Base-by-base conservation (phyloP, 2,888 invertebrate genomes). In the Nomada ferruginata region DNA sequence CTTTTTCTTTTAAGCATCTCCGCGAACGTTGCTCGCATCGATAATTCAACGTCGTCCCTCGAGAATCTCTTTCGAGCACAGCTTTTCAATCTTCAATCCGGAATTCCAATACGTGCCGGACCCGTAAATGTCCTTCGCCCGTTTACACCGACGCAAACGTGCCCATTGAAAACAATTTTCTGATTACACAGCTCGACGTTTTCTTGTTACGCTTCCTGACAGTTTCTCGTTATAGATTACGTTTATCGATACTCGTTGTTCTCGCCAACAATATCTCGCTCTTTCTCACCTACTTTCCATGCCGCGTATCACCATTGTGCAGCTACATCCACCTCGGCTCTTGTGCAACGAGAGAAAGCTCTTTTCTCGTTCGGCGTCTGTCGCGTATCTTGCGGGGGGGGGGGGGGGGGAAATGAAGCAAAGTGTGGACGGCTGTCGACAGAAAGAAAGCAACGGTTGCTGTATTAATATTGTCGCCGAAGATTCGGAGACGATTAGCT, bases 1-100 rank as follows among this genome's bases (percentile, higher is more conserved):
- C 59, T 66, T 55, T 52, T 55, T 78, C 64, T 59, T 52, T 52
- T 36, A 66, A 75, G 52, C 69, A 29, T 65, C 64, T 55, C 23
- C 52, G 11, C 63, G 79, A 82, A 77, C 64, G 73, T 63, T n/a
- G 71, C 50, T 77, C 66, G 84, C 77, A 77, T 86, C 86, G 87
- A 84, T 86, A 86, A 86, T 86, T 79, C 82, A 79, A 60, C 66
- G 36, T 29, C 68, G 66, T 69, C 75, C 71, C 80, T 78, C 71
- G 64, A 84, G 86, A 86, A 81, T 84, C 82, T 59, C 53, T 68
- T 59, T 64, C 66, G 76, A 72, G 71, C 76, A 65, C 70, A 68
- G 75, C 87, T 87, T 85, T 85, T 86, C 86, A 87, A 79, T 82
- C 72, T 79, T n/a, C 66, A 79, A 80, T 80, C 71, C 65, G 68